Evolutionary conservation across 2,113 vertebrate species (phyloP), one percentile per base, ranked within the genome.

Genomic region (Menura novaehollandiae): DNA sequence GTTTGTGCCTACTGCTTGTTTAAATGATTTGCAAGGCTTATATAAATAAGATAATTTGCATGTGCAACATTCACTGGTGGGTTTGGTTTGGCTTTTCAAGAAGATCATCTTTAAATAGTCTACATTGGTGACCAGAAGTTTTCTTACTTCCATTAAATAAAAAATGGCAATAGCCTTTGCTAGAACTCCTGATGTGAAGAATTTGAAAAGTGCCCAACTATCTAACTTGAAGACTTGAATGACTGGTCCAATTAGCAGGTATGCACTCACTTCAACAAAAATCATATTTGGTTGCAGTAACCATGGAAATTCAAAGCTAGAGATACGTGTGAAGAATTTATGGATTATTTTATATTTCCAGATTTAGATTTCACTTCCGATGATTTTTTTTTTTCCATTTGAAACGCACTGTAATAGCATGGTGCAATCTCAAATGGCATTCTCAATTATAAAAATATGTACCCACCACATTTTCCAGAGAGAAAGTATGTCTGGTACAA

Each of bases 271-370:
- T 85, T 91, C 83, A 69, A 43, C 27, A 64, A 92, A 93, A 72
- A 32, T 55, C 3, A 0, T 72, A 68, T 78, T 87, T 88, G 66
- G 49, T 24, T 82, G n/a, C 49, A 75, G 73, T 96, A 75, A 96
- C 89, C 89, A 85, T 93, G 91, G 83, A 82, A 92, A 95, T 94
- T 85, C 49, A 91, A 92, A 91, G 26, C 46, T 66, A 71, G 51
- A 51, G 33, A 77, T 55, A 78, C 32, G 92, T 78, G 33, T 60
- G 66, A 84, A 82, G 63, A 92, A 87, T 75, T 85, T 91, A 62
- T 78, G 59, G 44, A 60, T 88, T 79, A 76, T 69, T 96, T 88
- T 85, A 21, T 93, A 60, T 58, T 91, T 85, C 71, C 75, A 90
- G 37, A 86, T 85, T 90, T 93, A 91, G 85, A 91, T 73, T 76